Evolutionary conservation across 2,888 invertebrate species (phyloP).

Genomic region (Saturnia pavonia): DNA sequence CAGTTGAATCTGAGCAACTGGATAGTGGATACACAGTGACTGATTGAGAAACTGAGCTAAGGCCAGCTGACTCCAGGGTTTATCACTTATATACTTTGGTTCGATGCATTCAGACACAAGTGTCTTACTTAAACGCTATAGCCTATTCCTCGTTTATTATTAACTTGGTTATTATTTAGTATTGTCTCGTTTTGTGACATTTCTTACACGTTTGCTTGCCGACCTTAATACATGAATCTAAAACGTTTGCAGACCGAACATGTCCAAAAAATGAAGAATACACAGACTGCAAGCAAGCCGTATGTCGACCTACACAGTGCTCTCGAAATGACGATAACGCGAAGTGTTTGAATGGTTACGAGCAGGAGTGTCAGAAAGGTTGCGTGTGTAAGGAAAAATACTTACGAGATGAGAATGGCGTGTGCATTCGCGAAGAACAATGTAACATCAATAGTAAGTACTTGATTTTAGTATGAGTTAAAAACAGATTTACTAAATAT

Average conservation of each 20-base stretch:
- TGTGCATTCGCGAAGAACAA: slow-evolving; percentile 26
- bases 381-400: slow-evolving; percentile 32
- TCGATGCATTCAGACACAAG: too few relatives aligned
- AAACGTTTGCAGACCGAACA: slow-evolving; percentile 31
- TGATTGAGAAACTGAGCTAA: too few relatives aligned
- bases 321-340: slow-evolving; percentile 24
- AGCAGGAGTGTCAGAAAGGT: slow-evolving; percentile 24
- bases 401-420: slow-evolving; percentile 25
- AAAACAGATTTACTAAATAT: too few relatives aligned
- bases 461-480: too few relatives aligned
- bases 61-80: too few relatives aligned
- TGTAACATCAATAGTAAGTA: slow-evolving; percentile 20
- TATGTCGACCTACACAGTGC: slow-evolving; percentile 37
- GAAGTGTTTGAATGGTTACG: not conserved
- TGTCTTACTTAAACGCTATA: not conserved
- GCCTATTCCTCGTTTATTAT: not conserved
- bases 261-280: slow-evolving; percentile 35
- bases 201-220: slow-evolving; percentile 3
- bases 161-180: not conserved
- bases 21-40: too few relatives aligned
- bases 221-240: too few relatives aligned
- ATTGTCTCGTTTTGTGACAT: not conserved
- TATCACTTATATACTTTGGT: too few relatives aligned
- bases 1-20: too few relatives aligned
- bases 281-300: slow-evolving; percentile 33